Evolutionary conservation across 2,113 vertebrate species (phyloP), one percentile per base, ranked within the genome.

Genomic region (Setophaga petechia): DNA sequence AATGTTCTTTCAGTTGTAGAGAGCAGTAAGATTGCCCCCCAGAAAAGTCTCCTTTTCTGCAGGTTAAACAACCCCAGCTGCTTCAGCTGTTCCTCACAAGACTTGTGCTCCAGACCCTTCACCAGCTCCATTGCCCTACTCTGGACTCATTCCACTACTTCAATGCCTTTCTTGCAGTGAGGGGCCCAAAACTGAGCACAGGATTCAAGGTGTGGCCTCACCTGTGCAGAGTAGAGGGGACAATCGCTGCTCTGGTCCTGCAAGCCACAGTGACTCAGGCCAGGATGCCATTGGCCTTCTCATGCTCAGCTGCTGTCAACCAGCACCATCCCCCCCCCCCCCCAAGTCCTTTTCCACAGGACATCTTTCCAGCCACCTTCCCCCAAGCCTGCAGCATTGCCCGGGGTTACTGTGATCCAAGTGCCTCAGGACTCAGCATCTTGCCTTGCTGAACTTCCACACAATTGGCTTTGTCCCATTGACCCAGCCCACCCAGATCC

Each of bases 111-210:
- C 62, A 41, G 39, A 62, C 11, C 30, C 41, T 47, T 69, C 54
- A 22, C 9, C 24, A 62, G n/a, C n/a, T 75, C 30, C 0, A 0
- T 0, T 75, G 62, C 8, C n/a, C 30, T 35, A 11, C 41, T 41
- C 41, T 10, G n/a, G 55, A 54, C 18, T 44, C 7, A 12, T 11
- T 76, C 21, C n/a, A 62, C 14, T 10, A 55, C 14, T 14, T 55
- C 21, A 31, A 7, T 19, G 30, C 12, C 62, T 28, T 33, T 78
- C 12, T 15, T 11, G 30, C 18, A 35, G 28, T n/a, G 20, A 75
- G 33, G 9, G 7, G 28, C 16, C 46, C 68, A 58, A 46, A 82
- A 59, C 28, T 31, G 30, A 76, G 41, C 21, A 31, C 6, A 31
- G n/a, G 17, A 41, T 35, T 43, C 25, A 21, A 47, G n/a, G 20